Percentiles rank a stretch among this genome's conserved stretches.
phyloP scores from a whole-genome alignment of 2,113 vertebrate genomes.

The Thunnus thynnus region DNA sequence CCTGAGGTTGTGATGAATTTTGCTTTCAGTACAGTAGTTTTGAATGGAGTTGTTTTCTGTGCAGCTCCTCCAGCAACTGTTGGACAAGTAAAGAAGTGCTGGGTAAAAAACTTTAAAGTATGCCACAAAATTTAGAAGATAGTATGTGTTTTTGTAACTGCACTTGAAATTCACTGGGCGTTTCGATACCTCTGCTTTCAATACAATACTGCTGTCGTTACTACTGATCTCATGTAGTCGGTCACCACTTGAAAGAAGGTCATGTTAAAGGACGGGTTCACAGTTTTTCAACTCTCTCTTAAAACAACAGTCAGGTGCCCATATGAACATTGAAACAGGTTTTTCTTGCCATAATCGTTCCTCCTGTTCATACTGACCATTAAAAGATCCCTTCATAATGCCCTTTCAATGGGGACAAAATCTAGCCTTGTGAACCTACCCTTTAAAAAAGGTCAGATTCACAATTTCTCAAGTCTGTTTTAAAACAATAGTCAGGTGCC shows the following conservation, averaged over 20 bases:
- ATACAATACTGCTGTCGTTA: neutral
- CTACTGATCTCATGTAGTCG: neutral
- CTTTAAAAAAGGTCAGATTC: too few species aligned
- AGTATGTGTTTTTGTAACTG: neutral
- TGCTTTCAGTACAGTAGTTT: conserved; percentile 56
- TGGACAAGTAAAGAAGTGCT: neutral
- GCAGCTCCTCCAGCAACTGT: conserved; percentile 60
- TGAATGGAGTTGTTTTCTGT: conserved; percentile 59
- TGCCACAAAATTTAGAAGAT: neutral
- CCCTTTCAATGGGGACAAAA: too few species aligned
- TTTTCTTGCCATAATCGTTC: too few species aligned
- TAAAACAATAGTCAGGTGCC: too few species aligned
- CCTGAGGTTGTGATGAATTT: conserved; percentile 52
- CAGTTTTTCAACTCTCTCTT: too few species aligned
- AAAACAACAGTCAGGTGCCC: too few species aligned
- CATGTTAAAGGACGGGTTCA: neutral
- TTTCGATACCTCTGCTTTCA: neutral
- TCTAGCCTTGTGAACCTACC: too few species aligned
- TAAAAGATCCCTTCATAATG: too few species aligned
- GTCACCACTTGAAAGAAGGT: neutral
- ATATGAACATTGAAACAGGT: too few species aligned
- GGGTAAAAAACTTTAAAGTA: neutral
- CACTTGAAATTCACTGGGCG: neutral
- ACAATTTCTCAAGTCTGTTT: too few species aligned
- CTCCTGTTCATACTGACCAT: too few species aligned